Conservation (phyloP, 2,113 vertebrate genomes). For the Percina caprodes region DNA sequence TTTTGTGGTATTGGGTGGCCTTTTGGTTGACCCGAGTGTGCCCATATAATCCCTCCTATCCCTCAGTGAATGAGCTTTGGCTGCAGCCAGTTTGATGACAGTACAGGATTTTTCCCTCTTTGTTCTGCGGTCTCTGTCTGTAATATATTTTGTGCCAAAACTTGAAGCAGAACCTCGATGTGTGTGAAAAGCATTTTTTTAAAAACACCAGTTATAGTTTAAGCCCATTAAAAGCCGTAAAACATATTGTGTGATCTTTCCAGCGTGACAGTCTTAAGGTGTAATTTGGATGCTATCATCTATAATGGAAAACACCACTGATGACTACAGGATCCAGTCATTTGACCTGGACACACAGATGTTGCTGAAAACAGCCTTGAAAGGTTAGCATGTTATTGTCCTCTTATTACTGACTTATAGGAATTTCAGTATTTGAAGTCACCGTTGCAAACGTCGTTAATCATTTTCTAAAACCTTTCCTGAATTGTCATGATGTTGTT, state of each 20-base stretch:
- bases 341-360: constrained; percentile 93
- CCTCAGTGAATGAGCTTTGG: constrained; percentile 58
- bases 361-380: constrained; percentile 95
- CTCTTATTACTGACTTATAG: background rate
- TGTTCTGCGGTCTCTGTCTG: constrained; percentile 32
- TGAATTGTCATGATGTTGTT: background rate
- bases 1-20: background rate
- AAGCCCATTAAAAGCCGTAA: background rate
- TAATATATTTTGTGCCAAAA: background rate
- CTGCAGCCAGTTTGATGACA: constrained; percentile 67
- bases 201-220: background rate
- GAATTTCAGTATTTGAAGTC: background rate
- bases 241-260: background rate
- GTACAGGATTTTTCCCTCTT: constrained; percentile 52
- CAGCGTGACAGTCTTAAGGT: constrained; percentile 31
- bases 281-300: constrained; percentile 3
- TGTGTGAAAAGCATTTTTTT: background rate
- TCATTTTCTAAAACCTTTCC: background rate
- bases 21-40: constrained; percentile 12
- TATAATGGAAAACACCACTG: constrained; percentile 89
- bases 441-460: background rate
- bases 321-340: constrained; percentile 94
- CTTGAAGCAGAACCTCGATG: background rate
- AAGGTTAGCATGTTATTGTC: constrained; percentile 84
- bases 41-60: constrained; percentile 56